phyloP scores from a whole-genome alignment of 2,888 invertebrate genomes.

The Hirtodrosophila trivittata region DNA sequence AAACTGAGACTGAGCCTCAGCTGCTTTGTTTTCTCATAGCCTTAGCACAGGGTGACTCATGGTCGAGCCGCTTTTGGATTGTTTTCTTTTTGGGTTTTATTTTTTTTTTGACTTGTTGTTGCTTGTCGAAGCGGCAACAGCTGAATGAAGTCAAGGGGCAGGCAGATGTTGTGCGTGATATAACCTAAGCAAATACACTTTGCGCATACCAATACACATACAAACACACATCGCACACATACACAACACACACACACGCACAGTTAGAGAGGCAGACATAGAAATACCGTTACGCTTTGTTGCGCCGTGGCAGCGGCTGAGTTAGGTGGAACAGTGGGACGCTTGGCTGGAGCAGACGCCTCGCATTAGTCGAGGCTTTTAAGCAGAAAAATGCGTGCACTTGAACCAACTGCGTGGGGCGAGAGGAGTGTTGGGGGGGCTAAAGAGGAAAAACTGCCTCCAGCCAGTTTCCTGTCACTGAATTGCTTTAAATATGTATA shows the following conservation, averaged over 20 bases:
- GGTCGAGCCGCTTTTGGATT: too few relatives aligned
- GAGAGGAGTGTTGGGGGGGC: not conserved
- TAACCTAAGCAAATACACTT: constrained; percentile 75
- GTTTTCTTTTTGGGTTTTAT: not conserved
- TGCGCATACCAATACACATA: constrained; percentile 28
- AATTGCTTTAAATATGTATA: constrained; percentile 55
- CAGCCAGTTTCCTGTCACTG: not conserved
- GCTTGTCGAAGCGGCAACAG: constrained; percentile 45
- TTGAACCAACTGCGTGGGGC: constrained; percentile 40
- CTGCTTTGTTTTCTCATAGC: too few relatives aligned
- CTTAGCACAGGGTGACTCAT: too few relatives aligned
- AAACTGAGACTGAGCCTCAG: too few relatives aligned
- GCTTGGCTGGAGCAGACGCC: constrained; percentile 53
- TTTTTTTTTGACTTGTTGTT: constrained; percentile 16
- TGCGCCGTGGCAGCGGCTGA: constrained; percentile 55
- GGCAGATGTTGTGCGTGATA: constrained; percentile 47
- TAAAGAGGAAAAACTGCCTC: constrained; percentile 6
- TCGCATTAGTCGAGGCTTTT: constrained; percentile 79
- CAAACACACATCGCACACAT: constrained; percentile 7
- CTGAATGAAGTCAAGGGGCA: constrained; percentile 59
- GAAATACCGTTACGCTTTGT: constrained; percentile 68
- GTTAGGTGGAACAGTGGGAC: constrained; percentile 16
- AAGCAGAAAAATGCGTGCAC: constrained; percentile 80
- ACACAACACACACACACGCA: constrained; percentile 8
- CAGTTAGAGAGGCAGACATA: constrained; percentile 9